These are phyloP conservation scores for Colostygia pectinataria DNA, from an alignment of 2,888 invertebrate species.

Conservation along the genomic window DNA sequence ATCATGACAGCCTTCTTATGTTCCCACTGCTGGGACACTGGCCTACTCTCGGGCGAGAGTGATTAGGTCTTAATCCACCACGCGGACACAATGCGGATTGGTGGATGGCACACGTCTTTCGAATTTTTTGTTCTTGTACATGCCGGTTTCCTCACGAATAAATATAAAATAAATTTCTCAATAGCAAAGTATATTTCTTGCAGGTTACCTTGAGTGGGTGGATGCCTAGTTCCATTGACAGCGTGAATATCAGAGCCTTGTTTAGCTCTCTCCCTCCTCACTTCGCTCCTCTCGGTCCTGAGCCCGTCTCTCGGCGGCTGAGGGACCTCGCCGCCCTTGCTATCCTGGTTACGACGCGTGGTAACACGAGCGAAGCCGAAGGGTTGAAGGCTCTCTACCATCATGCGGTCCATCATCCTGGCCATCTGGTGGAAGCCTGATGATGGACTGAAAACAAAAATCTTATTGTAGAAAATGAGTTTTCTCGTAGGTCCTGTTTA, in stretches of 20 bases:
- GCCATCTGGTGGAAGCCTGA: conserved; percentile 87
- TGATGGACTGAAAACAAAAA: conserved; percentile 69
- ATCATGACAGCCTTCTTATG: too few relatives aligned
- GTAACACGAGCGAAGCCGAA: conserved; percentile 86
- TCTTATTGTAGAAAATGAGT: too few relatives aligned
- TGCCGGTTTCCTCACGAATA: too few relatives aligned
- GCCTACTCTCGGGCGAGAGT: too few relatives aligned
- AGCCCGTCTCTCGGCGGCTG: conserved; percentile 63
- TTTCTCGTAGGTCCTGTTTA: too few relatives aligned
- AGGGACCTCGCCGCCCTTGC: conserved; percentile 42
- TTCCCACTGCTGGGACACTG: too few relatives aligned
- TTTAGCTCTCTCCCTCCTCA: conserved; percentile 52
- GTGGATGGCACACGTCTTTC: too few relatives aligned
- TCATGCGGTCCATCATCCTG: conserved; percentile 89
- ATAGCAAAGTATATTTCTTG: too few relatives aligned
- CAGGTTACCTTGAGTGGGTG: conserved; percentile 65
- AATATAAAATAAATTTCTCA: too few relatives aligned
- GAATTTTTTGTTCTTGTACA: too few relatives aligned
- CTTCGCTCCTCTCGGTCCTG: conserved; percentile 55
- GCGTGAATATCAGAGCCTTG: conserved; percentile 53
- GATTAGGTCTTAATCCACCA: too few relatives aligned
- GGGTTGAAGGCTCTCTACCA: conserved; percentile 86
- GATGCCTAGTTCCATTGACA: conserved; percentile 67
- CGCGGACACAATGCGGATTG: too few relatives aligned
- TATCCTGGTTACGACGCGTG: conserved; percentile 68